Conservation (phyloP, 2,797 vertebrate species). For the Gallinago nigripennis region DNA sequence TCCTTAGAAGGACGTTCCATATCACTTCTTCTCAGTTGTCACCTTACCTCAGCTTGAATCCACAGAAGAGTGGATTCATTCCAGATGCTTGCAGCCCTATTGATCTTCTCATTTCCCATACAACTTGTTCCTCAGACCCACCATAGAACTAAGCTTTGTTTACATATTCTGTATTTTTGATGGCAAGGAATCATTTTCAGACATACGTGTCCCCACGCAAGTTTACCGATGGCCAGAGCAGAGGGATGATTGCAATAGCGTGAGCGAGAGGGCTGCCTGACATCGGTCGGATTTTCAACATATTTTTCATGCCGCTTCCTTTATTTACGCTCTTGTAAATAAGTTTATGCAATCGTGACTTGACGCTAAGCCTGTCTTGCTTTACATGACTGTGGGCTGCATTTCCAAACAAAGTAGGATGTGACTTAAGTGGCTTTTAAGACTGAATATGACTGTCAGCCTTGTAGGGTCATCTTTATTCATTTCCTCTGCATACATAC, state of each 20-base stretch:
- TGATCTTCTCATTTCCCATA: background rate
- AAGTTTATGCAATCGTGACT: slow-evolving; percentile 44
- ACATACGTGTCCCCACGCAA: background rate
- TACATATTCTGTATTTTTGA: background rate
- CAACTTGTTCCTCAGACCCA: background rate
- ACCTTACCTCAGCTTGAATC: background rate
- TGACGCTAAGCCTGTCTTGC: slow-evolving; percentile 3
- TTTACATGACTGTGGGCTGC: slow-evolving; percentile 55
- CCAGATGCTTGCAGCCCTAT: background rate
- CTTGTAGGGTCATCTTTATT: slow-evolving; percentile 45
- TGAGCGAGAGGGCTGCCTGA: background rate
- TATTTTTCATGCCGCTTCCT: slow-evolving; percentile 27
- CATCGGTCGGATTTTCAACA: slow-evolving; percentile 9
- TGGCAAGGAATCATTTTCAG: background rate
- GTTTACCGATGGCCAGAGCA: background rate
- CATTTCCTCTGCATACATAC: slow-evolving; percentile 36
- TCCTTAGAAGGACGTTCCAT: background rate
- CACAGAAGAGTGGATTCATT: background rate
- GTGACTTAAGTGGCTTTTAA: slow-evolving; percentile 34
- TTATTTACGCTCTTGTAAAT: slow-evolving; percentile 37
- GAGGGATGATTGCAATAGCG: background rate
- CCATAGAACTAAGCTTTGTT: background rate
- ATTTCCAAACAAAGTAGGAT: slow-evolving; percentile 55
- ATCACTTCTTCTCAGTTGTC: background rate
- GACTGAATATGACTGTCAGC: background rate